Evolutionary conservation across 2,888 invertebrate species (phyloP).

Genomic region (Sinotaia quadrata): DNA sequence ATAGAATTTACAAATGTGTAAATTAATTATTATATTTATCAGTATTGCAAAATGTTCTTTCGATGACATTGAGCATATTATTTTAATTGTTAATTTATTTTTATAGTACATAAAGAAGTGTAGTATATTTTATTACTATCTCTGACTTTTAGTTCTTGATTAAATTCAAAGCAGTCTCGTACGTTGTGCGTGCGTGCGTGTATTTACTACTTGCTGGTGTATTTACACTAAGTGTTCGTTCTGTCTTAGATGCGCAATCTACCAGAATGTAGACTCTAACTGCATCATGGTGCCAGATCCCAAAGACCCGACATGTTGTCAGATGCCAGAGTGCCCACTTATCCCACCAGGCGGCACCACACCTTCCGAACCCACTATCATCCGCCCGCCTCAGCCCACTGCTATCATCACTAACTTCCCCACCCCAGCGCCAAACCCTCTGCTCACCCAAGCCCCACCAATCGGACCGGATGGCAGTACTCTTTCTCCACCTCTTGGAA

Average conservation of each 20-base stretch:
- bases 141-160: too few relatives aligned
- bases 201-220: too few relatives aligned
- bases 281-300: constrained; percentile 47
- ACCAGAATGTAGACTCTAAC: constrained; percentile 37
- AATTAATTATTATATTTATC: too few relatives aligned
- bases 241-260: constrained; percentile 39
- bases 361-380: constrained; percentile 42
- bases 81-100: too few relatives aligned
- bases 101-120: too few relatives aligned
- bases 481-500: constrained; percentile 2
- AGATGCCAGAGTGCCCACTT: constrained; percentile 44
- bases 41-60: too few relatives aligned
- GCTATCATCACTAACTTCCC: constrained; percentile 32
- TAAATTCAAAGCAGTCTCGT: too few relatives aligned
- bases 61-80: too few relatives aligned
- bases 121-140: too few relatives aligned
- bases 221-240: background rate
- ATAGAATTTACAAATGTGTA: too few relatives aligned
- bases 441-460: constrained; percentile 23
- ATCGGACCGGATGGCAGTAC: constrained; percentile 14
- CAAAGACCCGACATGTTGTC: constrained; percentile 47
- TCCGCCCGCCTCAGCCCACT: constrained; percentile 13
- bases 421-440: constrained; percentile 32
- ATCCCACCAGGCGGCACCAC: constrained; percentile 39
- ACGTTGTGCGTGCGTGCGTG: too few relatives aligned